Conservation (phyloP, 1,140 invertebrate species). For the Archivesica marissinica region DNA sequence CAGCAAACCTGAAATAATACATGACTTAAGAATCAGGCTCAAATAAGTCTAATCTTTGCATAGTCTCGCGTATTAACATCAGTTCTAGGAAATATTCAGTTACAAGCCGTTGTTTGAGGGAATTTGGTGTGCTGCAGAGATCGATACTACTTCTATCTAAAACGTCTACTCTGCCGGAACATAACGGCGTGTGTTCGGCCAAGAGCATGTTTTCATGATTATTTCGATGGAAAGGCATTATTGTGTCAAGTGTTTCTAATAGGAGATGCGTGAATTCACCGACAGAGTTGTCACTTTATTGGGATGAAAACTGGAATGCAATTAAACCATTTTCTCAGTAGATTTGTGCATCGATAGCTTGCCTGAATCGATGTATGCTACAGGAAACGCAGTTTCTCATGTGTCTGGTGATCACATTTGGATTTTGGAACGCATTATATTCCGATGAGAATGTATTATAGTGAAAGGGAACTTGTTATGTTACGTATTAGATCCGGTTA, state of each 20-base stretch:
- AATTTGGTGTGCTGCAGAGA: conserved; percentile 22
- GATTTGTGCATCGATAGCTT: not conserved
- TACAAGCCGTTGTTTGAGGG: conserved; percentile 34
- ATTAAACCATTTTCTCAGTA: conserved; percentile 28
- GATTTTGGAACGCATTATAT: conserved; percentile 10
- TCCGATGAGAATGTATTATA: not conserved
- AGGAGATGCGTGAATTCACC: not conserved
- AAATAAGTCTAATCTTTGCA: conserved; percentile 45
- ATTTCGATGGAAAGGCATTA: conserved; percentile 14
- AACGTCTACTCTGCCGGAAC: conserved; percentile 38
- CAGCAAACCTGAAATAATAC: not conserved
- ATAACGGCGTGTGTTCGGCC: conserved; percentile 9
- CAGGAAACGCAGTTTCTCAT: not conserved
- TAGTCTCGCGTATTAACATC: conserved; percentile 17
- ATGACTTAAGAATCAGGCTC: conserved; percentile 24
- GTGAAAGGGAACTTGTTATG: not conserved
- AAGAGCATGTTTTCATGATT: conserved; percentile 22
- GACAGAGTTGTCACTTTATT: not conserved
- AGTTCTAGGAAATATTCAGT: conserved; percentile 21
- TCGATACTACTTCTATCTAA: conserved; percentile 40
- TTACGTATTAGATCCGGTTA: too few species aligned
- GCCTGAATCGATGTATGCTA: conserved; percentile 29
- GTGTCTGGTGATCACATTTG: not conserved
- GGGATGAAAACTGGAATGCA: conserved; percentile 2
- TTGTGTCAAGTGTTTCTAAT: conserved; percentile 46